phyloP scores from a whole-genome alignment of 2,888 invertebrate genomes.

The Eudasyphora cyanicolor region DNA sequence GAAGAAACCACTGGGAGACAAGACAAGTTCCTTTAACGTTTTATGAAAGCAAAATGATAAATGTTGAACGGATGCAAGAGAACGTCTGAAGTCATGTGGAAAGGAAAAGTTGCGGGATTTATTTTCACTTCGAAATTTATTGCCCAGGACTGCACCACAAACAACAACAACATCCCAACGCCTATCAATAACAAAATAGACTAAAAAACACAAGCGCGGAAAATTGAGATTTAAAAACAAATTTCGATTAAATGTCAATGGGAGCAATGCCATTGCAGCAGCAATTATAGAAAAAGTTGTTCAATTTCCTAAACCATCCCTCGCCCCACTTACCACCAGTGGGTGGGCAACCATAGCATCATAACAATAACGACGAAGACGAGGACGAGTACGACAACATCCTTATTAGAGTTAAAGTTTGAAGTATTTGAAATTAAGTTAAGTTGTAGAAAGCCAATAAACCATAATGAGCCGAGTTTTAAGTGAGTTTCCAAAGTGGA shows the following conservation, averaged over 20 bases:
- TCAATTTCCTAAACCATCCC: too few relatives aligned
- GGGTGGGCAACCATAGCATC: too few relatives aligned
- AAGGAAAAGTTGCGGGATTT: slow-evolving; percentile 66
- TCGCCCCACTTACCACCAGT: neutral
- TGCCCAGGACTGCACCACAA: neutral
- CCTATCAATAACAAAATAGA: neutral
- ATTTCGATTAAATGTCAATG: slow-evolving; percentile 23
- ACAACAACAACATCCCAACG: neutral
- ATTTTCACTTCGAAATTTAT: slow-evolving; percentile 49
- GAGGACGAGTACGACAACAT: too few relatives aligned
- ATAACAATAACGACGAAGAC: too few relatives aligned
- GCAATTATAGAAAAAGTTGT: too few relatives aligned
- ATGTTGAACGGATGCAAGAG: slow-evolving; percentile 42
- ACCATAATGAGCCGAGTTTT: slow-evolving; percentile 40
- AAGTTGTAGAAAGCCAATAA: slow-evolving; percentile 29
- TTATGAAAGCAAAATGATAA: slow-evolving; percentile 64
- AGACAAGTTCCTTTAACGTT: slow-evolving; percentile 58
- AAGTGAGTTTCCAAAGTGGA: slow-evolving; percentile 36
- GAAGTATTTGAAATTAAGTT: slow-evolving; percentile 40
- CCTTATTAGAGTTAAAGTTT: slow-evolving; percentile 29
- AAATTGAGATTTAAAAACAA: neutral
- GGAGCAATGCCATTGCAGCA: neutral
- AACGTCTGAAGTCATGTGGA: slow-evolving; percentile 68
- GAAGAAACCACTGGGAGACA: slow-evolving; percentile 49
- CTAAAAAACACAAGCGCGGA: neutral